These are phyloP conservation scores for Cyphomyrus plagiostoma DNA, from an alignment of 2,113 vertebrate species.

Conservation along the genomic window DNA sequence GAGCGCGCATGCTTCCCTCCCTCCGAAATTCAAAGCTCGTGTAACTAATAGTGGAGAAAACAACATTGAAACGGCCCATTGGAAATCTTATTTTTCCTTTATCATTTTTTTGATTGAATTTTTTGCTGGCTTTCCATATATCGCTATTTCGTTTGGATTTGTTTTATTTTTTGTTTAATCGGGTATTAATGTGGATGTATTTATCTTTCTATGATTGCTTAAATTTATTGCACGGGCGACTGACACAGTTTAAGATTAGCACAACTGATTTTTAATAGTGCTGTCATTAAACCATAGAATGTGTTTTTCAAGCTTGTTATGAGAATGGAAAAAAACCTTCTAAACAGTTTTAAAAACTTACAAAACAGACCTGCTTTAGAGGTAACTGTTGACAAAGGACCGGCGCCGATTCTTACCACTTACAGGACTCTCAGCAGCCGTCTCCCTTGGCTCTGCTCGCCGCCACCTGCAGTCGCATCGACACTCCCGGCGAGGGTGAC, in stretches of 20 bases:
- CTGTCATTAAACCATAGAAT: not conserved
- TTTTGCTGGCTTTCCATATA: not conserved
- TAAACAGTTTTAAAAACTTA: no score
- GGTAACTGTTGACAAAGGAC: not conserved
- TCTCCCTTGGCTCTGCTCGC: slow-evolving; percentile 90
- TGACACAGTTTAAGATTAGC: not conserved
- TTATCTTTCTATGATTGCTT: not conserved
- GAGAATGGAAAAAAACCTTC: no score
- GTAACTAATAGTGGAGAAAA: not conserved
- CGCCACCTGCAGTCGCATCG: slow-evolving; percentile 93
- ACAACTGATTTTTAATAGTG: not conserved
- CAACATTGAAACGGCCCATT: not conserved
- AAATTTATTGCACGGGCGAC: not conserved
- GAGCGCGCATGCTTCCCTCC: slow-evolving; percentile 39
- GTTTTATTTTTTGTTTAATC: not conserved
- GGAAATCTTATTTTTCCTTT: not conserved
- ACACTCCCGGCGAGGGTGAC: slow-evolving; percentile 83
- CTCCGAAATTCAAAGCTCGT: slow-evolving; percentile 24
- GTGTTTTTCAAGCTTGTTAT: not conserved
- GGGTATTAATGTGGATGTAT: not conserved
- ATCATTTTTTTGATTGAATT: not conserved
- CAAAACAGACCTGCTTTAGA: not conserved
- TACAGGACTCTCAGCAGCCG: slow-evolving; percentile 83
- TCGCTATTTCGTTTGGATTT: not conserved
- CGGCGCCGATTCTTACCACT: slow-evolving; percentile 23